Conservation (phyloP, 1,140 invertebrate species). For the Drosophila cardini region DNA sequence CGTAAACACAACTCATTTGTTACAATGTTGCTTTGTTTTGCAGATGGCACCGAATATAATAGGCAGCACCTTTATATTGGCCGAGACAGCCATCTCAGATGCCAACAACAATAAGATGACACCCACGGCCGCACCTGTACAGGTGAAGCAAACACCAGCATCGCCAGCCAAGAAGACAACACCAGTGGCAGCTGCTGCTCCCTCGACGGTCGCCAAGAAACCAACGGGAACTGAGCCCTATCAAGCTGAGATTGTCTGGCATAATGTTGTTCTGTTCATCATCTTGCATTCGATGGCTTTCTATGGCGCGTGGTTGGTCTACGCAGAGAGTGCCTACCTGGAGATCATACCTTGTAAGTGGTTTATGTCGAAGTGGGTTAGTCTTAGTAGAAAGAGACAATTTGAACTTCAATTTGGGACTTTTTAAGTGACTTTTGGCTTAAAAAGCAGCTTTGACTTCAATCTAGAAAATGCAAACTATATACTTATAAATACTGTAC, state of each 20-base stretch:
- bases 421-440: no score
- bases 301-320: conserved; percentile 88
- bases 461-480: no score
- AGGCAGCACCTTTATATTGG: conserved; percentile 81
- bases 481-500: no score
- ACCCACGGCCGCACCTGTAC: conserved; percentile 39
- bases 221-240: conserved; percentile 53
- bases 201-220: conserved; percentile 15
- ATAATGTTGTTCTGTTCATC: conserved; percentile 89
- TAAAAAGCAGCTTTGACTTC: no score
- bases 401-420: no score
- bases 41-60: conserved; percentile 84
- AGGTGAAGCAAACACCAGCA: conserved; percentile 15
- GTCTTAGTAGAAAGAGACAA: no score
- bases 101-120: conserved; percentile 76
- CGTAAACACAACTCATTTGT: conserved; percentile 24
- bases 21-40: conserved; percentile 27
- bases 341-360: conserved; percentile 88
- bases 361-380: no score
- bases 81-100: conserved; percentile 78
- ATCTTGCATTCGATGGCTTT: conserved; percentile 89
- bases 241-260: conserved; percentile 88
- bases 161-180: conserved; percentile 37
- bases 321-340: conserved; percentile 87
- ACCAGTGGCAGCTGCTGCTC: conserved; percentile 19